Conservation (phyloP, 2,113 vertebrate genomes). For the Proterorhinus semilunaris region DNA sequence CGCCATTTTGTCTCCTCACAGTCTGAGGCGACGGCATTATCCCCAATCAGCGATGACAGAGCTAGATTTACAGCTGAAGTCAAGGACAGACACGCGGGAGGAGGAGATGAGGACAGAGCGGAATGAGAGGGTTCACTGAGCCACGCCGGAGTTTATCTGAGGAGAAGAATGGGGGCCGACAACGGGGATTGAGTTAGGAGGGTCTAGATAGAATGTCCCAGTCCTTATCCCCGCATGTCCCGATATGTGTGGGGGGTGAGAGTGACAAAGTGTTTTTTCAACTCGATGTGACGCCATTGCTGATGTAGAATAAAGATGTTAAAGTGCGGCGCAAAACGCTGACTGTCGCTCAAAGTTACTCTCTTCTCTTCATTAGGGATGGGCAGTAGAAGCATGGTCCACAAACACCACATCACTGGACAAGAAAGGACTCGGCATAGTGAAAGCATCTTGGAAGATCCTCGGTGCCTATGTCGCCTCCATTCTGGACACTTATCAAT, state of each 20-base stretch:
- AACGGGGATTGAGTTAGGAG: neutral
- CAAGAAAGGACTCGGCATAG: too few relatives aligned
- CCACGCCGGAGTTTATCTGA: constrained; percentile 24
- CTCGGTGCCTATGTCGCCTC: too few relatives aligned
- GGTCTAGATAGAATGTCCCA: neutral
- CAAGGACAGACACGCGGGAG: constrained; percentile 22
- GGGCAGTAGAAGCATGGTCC: too few relatives aligned
- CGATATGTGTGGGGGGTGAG: neutral
- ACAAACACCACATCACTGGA: too few relatives aligned
- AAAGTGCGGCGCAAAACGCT: too few relatives aligned
- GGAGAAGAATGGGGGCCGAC: neutral
- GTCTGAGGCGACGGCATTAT: constrained; percentile 25
- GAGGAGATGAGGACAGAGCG: constrained; percentile 24
- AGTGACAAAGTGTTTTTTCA: too few relatives aligned
- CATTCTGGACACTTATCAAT: too few relatives aligned
- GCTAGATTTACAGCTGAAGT: constrained; percentile 32
- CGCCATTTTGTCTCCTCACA: constrained; percentile 28
- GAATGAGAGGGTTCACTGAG: neutral
- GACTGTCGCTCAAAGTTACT: too few relatives aligned
- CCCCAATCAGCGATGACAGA: constrained; percentile 6
- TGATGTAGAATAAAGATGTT: too few relatives aligned
- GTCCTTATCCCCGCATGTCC: neutral
- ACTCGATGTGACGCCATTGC: too few relatives aligned
- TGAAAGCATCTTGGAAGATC: too few relatives aligned
- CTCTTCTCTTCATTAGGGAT: too few relatives aligned